Evolutionary conservation across 2,888 invertebrate species (phyloP).

Genomic region (Zele albiditarsus): DNA sequence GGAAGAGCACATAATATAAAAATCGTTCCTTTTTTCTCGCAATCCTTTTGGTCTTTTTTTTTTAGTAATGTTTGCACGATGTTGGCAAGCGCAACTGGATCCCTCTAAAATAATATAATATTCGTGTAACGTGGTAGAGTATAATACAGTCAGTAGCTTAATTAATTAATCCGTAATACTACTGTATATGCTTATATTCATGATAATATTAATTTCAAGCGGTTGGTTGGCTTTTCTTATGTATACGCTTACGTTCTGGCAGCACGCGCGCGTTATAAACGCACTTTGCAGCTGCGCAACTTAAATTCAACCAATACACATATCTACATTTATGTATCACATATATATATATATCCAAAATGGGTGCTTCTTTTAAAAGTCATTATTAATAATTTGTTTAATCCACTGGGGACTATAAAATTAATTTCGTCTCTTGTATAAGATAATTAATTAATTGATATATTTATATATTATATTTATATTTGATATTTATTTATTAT

Average conservation of each 20-base stretch:
- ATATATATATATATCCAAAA: background rate
- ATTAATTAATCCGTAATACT: constrained; percentile 28
- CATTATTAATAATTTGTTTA: background rate
- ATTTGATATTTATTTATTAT: too few relatives aligned
- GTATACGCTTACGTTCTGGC: constrained; percentile 17
- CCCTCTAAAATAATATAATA: constrained; percentile 6
- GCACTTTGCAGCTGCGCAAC: constrained; percentile 19
- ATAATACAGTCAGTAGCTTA: background rate
- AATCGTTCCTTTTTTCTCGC: background rate
- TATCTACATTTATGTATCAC: background rate
- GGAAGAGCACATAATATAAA: background rate
- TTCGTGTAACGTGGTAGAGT: background rate
- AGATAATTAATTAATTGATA: too few relatives aligned
- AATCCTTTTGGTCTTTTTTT: background rate
- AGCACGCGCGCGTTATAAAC: constrained; percentile 13
- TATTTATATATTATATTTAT: too few relatives aligned
- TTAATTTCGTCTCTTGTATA: background rate
- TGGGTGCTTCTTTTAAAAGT: background rate
- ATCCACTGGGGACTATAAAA: background rate
- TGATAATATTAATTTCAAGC: constrained; percentile 18
- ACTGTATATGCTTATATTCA: background rate
- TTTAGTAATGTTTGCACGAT: constrained; percentile 10
- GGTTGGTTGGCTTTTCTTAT: constrained; percentile 23
- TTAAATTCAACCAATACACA: background rate
- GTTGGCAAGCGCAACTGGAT: constrained; percentile 17